Percentiles rank a stretch among this genome's conserved stretches.
These are phyloP conservation scores for Lepidochitona cinerea DNA, from an alignment of 2,888 invertebrate genomes.

Conservation along the genomic window DNA sequence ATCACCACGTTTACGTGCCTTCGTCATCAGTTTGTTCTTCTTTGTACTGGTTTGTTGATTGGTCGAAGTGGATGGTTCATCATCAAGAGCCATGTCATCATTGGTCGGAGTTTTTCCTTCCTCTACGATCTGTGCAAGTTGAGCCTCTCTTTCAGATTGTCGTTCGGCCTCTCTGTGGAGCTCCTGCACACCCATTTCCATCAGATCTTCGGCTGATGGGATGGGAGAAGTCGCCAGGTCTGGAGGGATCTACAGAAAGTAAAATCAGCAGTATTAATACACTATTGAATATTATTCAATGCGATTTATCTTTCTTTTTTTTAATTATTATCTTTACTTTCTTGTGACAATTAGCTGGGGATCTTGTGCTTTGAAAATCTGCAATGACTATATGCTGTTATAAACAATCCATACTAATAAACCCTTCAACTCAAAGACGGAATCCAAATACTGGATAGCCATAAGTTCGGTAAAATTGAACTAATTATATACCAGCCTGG, in stretches of 20 bases:
- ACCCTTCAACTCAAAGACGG: too few relatives aligned
- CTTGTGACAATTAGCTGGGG: too few relatives aligned
- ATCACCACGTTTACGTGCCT: neutral
- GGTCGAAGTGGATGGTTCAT: conserved; percentile 1
- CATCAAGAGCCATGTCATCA: neutral
- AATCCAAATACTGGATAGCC: too few relatives aligned
- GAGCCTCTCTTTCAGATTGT: neutral
- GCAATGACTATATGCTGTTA: too few relatives aligned
- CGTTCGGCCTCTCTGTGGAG: conserved; percentile 26
- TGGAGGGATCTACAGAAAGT: conserved; percentile 76
- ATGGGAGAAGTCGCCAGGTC: conserved; percentile 97
- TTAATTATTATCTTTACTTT: too few relatives aligned
- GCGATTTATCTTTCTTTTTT: too few relatives aligned
- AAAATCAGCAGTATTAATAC: too few relatives aligned
- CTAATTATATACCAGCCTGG: too few relatives aligned
- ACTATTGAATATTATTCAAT: too few relatives aligned
- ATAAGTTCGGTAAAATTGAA: too few relatives aligned
- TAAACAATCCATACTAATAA: too few relatives aligned
- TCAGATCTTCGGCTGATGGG: conserved; percentile 73
- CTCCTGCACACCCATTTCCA: conserved; percentile 58
- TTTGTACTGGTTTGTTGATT: conserved; percentile 13
- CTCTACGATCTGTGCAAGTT: neutral
- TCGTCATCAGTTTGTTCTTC: conserved; percentile 1
- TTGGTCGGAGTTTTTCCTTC: neutral
- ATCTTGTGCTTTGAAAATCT: too few relatives aligned